Evolutionary conservation across 2,797 vertebrate genomes (phyloP), one percentile per base, ranked within the genome.

Genomic region (Trachurus trachurus): DNA sequence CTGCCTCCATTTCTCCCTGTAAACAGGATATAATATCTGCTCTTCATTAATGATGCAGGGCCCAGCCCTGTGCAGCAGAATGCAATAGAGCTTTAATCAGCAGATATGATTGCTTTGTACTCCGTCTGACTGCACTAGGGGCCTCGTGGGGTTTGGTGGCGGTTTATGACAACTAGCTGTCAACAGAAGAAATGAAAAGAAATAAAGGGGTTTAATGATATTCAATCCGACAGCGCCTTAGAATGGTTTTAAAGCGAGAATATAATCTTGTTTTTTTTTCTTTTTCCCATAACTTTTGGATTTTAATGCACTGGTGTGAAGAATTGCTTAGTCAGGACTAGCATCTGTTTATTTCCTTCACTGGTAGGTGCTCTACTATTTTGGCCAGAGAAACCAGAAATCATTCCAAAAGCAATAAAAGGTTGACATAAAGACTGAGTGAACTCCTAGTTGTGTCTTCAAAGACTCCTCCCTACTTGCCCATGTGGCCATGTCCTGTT

Each of bases 51-150:
- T 94, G 92, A 93, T 94, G 94, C 92, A 94, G 92, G 84, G 91
- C 87, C 86, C 85, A 86, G 90, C 89, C 90, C 90, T 93, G 92
- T 91, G 77, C 88, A 91, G 86, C 91, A 89, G 91, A 95, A 94
- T 95, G 91, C 83, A 93, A 96, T 96, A 95, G 92, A 95, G 95
- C 95, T 94, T 96, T 95, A 96, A 95, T 96, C 95, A 95, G 93
- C 93, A 96, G 95, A 92, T 95, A 96, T 94, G 93, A 96, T 96
- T 96, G 93, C 92, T 95, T 93, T 95, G 88, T 94, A 93, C 94
- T 95, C 92, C 82, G 84, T 95, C 93, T 92, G 89, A 89, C 94
- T 94, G 78, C 86, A 85, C 94, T 71, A 88, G 79, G 86, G 88
- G 89, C 94, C 90, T 87, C 80, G 71, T 66, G 85, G 92, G 86